Base-by-base conservation (phyloP, 2,797 vertebrate species). In the Pseudomugil tenellus region DNA sequence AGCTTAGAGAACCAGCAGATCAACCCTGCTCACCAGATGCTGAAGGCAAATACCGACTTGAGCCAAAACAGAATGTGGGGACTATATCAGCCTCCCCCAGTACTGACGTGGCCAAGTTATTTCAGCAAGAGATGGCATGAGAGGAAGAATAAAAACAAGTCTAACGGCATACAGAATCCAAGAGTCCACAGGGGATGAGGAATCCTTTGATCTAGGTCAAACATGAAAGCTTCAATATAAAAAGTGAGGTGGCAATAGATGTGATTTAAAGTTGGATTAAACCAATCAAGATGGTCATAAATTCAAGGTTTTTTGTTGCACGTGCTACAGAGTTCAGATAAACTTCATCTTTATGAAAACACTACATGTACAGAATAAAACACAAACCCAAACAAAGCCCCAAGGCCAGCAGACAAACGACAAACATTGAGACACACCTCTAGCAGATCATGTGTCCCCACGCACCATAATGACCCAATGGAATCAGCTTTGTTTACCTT, bases 21-120 rank as follows among this genome's bases (percentile, higher is more conserved):
- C 72, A 88, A 89, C 72, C 67, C 87, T 74, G 85, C 84, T 70
- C 75, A 84, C 85, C 93, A 93, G 91, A 93, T 93, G 92, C 91
- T 91, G 81, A 74, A 84, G 74, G 79, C 87, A 79, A 84, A 60
- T 84, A 87, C 65, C 74, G 74, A 75, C 81, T 63, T 29, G 49
- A 58, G 71, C 86, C 76, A 81, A 84, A 60, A 67, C 62, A 84
- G 63, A 88, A 90, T 77, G 76, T 80, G 77, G 79, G 84, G 86
- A 89, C 87, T 70, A 74, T 64, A 87, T 84, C 74, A 66, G 55
- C 82, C 81, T 73, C 68, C 60, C 67, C 63, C 52, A 59, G 37
- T 67, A 19, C 25, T 80, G 79, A 84, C 77, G 83, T 84, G 84
- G 87, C 84, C 62, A 10, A 29, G 41, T 75, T 79, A 76, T 86